Conservation (phyloP, 2,888 invertebrate genomes). For the Cremastinae sp. region DNA sequence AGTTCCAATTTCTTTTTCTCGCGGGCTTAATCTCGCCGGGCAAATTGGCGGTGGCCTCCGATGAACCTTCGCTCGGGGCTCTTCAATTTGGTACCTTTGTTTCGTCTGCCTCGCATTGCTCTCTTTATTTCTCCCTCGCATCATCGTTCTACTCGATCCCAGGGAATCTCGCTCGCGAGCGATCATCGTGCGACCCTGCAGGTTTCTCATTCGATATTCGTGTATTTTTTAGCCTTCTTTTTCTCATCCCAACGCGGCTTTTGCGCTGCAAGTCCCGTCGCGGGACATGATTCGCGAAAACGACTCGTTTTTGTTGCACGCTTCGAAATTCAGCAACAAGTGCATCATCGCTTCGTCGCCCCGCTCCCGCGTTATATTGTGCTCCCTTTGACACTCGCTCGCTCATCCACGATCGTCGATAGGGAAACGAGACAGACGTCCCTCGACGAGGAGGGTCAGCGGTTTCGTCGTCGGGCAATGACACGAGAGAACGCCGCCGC, state of each 20-base stretch:
- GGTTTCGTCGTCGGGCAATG: conserved; percentile 50
- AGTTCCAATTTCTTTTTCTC: conserved; percentile 74
- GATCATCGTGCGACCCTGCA: too few species aligned
- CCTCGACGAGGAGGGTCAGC: conserved; percentile 21
- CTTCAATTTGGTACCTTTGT: conserved; percentile 4
- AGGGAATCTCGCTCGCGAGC: too few species aligned
- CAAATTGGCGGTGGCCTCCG: conserved; percentile 68
- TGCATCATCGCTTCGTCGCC: too few species aligned
- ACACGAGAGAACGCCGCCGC: conserved; percentile 16
- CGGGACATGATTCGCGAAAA: too few species aligned
- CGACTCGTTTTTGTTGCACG: too few species aligned
- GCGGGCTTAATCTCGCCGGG: conserved; percentile 70
- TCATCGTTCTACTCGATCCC: too few species aligned
- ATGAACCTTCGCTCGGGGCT: too few species aligned
- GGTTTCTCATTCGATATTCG: too few species aligned
- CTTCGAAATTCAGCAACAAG: too few species aligned
- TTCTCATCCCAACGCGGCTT: not conserved
- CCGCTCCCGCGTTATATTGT: not conserved
- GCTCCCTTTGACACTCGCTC: not conserved
- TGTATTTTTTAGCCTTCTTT: not conserved
- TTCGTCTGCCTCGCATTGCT: too few species aligned
- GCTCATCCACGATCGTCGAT: too few species aligned
- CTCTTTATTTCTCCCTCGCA: too few species aligned
- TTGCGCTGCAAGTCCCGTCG: not conserved
- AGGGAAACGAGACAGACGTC: not conserved